These are phyloP conservation scores for Lasioglossum calceatum DNA, from an alignment of 2,888 invertebrate species.

Conservation along the genomic window DNA sequence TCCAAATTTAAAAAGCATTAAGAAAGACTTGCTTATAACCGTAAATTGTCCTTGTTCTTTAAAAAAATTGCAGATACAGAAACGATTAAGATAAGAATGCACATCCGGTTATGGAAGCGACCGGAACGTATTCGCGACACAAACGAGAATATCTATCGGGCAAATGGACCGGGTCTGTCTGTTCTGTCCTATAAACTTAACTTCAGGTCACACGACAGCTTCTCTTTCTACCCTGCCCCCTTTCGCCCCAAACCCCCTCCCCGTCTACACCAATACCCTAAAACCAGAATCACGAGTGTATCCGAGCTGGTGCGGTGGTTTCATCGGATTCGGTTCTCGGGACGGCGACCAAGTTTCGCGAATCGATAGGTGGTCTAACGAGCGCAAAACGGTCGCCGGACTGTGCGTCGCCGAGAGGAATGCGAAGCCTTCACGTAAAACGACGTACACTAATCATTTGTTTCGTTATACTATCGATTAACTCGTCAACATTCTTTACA, in stretches of 20 bases:
- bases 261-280: background rate
- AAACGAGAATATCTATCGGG: conserved; percentile 57
- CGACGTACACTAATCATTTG: conserved; percentile 51
- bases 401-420: conserved; percentile 46
- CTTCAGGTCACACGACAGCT: conserved; percentile 69
- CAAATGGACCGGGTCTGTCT: conserved; percentile 60
- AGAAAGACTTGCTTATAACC: background rate
- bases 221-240: conserved; percentile 31
- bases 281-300: conserved; percentile 49
- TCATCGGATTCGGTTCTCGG: conserved; percentile 34
- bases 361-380: conserved; percentile 54
- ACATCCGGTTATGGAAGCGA: background rate
- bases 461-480: conserved; percentile 56
- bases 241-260: background rate
- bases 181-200: conserved; percentile 69
- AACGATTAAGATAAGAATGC: background rate
- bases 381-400: conserved; percentile 49
- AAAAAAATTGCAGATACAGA: background rate
- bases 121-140: conserved; percentile 5
- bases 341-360: conserved; percentile 44
- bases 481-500: conserved; percentile 68
- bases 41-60: background rate
- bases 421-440: conserved; percentile 54
- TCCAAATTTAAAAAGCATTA: background rate
- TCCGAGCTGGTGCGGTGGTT: conserved; percentile 44